These are phyloP conservation scores for Dryomyza anilis DNA, from an alignment of 2,888 invertebrate species.

Conservation along the genomic window DNA sequence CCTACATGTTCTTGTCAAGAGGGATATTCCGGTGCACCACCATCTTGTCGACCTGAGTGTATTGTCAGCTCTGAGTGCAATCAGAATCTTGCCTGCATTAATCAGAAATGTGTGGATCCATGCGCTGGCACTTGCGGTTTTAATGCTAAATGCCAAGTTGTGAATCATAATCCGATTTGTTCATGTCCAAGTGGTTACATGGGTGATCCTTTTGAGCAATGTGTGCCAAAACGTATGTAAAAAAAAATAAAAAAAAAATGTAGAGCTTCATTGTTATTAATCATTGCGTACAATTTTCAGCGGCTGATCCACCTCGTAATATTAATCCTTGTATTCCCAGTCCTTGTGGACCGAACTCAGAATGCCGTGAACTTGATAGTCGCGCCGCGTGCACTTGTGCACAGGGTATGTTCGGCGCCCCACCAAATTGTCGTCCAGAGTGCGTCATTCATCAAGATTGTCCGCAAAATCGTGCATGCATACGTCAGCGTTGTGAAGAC, in stretches of 20 bases:
- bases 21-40: constrained; percentile 76
- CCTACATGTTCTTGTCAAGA: constrained; percentile 79
- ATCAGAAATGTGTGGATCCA: constrained; percentile 78
- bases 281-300: constrained; percentile 42
- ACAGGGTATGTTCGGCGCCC: constrained; percentile 75
- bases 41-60: constrained; percentile 78
- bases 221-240: constrained; percentile 62
- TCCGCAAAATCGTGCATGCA: constrained; percentile 72
- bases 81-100: constrained; percentile 75
- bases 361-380: constrained; percentile 71
- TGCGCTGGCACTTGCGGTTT: constrained; percentile 78
- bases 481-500: constrained; percentile 73
- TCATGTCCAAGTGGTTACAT: constrained; percentile 72
- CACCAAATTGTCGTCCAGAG: constrained; percentile 79
- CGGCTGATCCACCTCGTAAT: constrained; percentile 61
- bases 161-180: constrained; percentile 81
- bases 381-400: constrained; percentile 78
- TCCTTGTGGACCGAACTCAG: constrained; percentile 79
- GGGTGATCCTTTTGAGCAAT: constrained; percentile 80
- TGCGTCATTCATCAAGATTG: constrained; percentile 77
- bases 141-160: constrained; percentile 78
- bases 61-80: constrained; percentile 79
- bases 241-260: no score
- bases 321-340: constrained; percentile 72
- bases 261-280: not conserved